Base-by-base conservation (phyloP, 1,140 invertebrate species). In the Copidosoma floridanum region DNA sequence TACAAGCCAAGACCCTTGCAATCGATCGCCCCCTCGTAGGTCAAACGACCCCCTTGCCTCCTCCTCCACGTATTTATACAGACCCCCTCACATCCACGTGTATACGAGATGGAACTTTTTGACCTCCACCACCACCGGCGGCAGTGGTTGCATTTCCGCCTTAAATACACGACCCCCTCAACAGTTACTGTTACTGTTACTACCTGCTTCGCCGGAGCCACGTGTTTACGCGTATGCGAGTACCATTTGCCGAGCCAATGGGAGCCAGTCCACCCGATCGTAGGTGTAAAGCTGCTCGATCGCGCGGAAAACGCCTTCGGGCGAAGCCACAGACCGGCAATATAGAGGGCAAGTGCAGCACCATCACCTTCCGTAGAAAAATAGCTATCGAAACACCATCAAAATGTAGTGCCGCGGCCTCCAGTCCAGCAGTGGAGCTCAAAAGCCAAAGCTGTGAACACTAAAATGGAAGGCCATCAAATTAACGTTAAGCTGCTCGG, bases 121-220 rank as follows among this genome's bases (percentile, higher is more conserved):
- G 37, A 43, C 26, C 56, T 41, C 23, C 21, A n/a, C n/a, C n/a
- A n/a, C n/a, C n/a, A n/a, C n/a, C n/a, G n/a, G n/a, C n/a, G n/a
- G n/a, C n/a, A n/a, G n/a, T n/a, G n/a, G n/a, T n/a, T n/a, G n/a
- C n/a, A n/a, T n/a, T n/a, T n/a, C n/a, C n/a, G n/a, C n/a, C n/a
- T n/a, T n/a, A n/a, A n/a, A n/a, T n/a, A n/a, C n/a, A n/a, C n/a
- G 18, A 2, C 37, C 26, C 21, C 14, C 20, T 51, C 57, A 24
- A 58, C 38, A 43, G 57, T 58, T 58, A 58, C 37, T 58, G 57
- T 58, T 58, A 51, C 35, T 32, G 57, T 58, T 51, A 58, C 38
- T 51, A 11, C 8, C 37, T 14, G 55, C 37, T 16, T 35, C 32
- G 14, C 18, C 23, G 24, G 40, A 32, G 29, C 29, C 29, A 32